Evolutionary conservation across 2,888 invertebrate species (phyloP), one percentile per base, ranked within the genome.

Genomic region (Spilarctia lutea): DNA sequence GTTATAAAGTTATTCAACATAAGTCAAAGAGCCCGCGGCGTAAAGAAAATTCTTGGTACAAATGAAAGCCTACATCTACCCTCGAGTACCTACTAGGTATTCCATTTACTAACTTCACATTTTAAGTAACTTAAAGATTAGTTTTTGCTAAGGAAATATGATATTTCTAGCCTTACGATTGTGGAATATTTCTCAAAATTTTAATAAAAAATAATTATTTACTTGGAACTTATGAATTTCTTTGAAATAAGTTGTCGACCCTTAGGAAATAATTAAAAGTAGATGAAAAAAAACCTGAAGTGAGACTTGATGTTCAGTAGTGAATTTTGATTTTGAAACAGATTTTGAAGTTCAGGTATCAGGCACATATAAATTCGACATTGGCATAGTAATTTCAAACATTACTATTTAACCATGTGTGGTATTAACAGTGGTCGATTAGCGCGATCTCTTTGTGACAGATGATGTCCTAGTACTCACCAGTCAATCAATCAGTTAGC

Each of bases 401-500:
- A 48, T 73, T 70, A 78, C 77, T 81, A 20, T 39, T 72, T 71
- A 76, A 67, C 80, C 79, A 72, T 68, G 75, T 72, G 73, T 65
- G 75, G 68, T 72, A 78, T 84, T 76, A 83, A 82, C 73, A 79
- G 39, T 68, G 73, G 71, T 39, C 75, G 56, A 39, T 72, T 65
- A 56, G 60, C 68, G 74, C 71, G 77, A 82, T 81, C 75, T 79
- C 74, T 39, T 66, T 65, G 67, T 74, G 73, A 67, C 73, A 69
- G n/a, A 73, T 70, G 73, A 73, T 56, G 72, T 74, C 72, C 71
- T 70, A 56, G 73, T 73, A 76, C 73, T 73, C 48, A n/a, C 52
- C 65, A 75, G 83, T 81, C 82, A 82, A 83, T 52, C 72, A 71
- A 65, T 68, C 75, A n/a, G 80, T 82, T 79, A 77, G 77, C 82